Percentiles rank a stretch among this genome's conserved stretches.
phyloP scores from a whole-genome alignment of 2,888 invertebrate genomes.

The Candidula unifasciata region DNA sequence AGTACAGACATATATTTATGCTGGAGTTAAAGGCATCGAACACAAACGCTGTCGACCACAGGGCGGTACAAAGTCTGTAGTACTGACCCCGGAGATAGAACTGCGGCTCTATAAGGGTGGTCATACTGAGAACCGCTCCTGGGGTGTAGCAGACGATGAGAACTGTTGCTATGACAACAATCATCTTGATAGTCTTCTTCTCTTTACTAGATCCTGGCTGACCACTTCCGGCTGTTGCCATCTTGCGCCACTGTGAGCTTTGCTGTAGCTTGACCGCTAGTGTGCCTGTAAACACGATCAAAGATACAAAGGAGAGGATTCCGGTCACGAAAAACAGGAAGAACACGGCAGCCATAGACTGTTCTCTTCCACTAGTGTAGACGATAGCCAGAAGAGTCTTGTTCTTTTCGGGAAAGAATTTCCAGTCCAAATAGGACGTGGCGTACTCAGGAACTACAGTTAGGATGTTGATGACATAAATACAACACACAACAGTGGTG shows the following conservation, averaged over 20 bases:
- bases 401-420: not conserved
- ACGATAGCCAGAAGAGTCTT: not conserved
- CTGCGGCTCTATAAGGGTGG: not conserved
- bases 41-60: conserved; percentile 1
- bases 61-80: not conserved
- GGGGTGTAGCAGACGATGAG: not conserved
- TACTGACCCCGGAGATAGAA: not conserved
- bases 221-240: not conserved
- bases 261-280: not conserved
- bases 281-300: not conserved
- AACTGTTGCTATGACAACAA: not conserved
- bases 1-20: not conserved
- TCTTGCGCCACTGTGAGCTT: not conserved
- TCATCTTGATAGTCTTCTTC: conserved; percentile 3
- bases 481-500: not conserved
- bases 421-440: not conserved
- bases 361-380: not conserved
- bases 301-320: not conserved
- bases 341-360: not conserved
- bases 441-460: not conserved
- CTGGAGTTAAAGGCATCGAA: not conserved
- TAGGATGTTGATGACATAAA: not conserved
- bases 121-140: not conserved
- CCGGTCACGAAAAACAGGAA: not conserved
- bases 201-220: not conserved